A percentile compares a stretch with the other conserved stretches of the same genome.
phyloP scores from a whole-genome alignment of 2,888 invertebrate species.

The Chrysina gloriosa region DNA sequence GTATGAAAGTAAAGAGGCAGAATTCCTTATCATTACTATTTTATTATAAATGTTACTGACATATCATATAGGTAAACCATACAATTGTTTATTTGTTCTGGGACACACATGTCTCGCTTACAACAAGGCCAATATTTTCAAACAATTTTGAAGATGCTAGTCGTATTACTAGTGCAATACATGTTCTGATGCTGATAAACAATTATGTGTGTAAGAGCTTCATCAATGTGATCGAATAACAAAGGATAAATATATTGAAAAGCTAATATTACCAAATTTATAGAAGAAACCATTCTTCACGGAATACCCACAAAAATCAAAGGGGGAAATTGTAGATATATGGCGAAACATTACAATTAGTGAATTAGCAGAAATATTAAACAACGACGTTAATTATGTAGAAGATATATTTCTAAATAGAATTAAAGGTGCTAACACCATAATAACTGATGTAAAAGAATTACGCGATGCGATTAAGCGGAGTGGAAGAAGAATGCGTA shows the following conservation, averaged over 20 bases:
- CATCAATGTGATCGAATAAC: neutral
- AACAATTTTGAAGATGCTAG: too few relatives aligned
- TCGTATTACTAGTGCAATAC: too few relatives aligned
- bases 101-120: too few relatives aligned
- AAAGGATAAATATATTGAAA: neutral
- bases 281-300: conserved; percentile 69
- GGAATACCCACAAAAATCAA: conserved; percentile 72
- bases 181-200: too few relatives aligned
- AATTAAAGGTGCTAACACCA: conserved; percentile 53
- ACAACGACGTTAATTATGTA: conserved; percentile 72
- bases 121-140: too few relatives aligned
- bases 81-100: too few relatives aligned
- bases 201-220: neutral
- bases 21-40: too few relatives aligned
- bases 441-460: conserved; percentile 58
- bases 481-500: conserved; percentile 60
- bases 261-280: conserved; percentile 48
- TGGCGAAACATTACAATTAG: conserved; percentile 86
- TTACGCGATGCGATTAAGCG: conserved; percentile 59
- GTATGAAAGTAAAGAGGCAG: too few relatives aligned
- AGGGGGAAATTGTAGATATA: conserved; percentile 71
- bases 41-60: too few relatives aligned
- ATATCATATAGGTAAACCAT: too few relatives aligned
- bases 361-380: conserved; percentile 76
- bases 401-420: conserved; percentile 59